A percentile compares a stretch with the other conserved stretches of the same genome.
Conservation (phyloP, 2,113 vertebrate species). For the Orthonyx spaldingii region DNA sequence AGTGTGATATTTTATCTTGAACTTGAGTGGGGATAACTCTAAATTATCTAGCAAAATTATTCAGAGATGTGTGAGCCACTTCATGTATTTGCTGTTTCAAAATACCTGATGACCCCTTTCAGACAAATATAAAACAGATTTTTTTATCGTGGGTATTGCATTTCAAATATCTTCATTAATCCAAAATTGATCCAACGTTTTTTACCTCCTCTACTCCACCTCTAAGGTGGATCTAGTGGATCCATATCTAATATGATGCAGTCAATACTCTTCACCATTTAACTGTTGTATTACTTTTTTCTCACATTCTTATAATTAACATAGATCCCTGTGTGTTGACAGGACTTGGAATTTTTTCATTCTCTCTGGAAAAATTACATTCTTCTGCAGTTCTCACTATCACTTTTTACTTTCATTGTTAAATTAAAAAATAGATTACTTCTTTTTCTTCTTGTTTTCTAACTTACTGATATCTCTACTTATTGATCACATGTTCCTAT, state of each 20-base stretch:
- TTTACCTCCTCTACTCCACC: background rate
- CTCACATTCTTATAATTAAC: slow-evolving; percentile 28
- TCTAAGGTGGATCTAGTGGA: background rate
- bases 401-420: background rate
- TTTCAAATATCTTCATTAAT: slow-evolving; percentile 19
- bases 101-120: background rate
- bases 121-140: background rate
- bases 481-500: background rate
- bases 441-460: background rate
- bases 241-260: background rate
- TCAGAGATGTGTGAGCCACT: background rate
- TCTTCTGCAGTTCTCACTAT: background rate
- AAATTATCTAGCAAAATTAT: background rate
- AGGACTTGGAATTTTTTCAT: background rate
- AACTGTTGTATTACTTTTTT: slow-evolving; percentile 6
- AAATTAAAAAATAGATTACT: background rate
- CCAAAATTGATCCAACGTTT: background rate
- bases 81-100: background rate
- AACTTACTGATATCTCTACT: background rate
- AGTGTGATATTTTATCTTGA: background rate
- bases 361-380: background rate
- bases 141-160: background rate
- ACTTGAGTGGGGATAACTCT: background rate
- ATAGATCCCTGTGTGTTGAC: background rate
- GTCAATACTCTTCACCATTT: slow-evolving; percentile 24